Evolutionary conservation across 2,797 vertebrate genomes (phyloP).

Genomic region (Myotis daubentonii): DNA sequence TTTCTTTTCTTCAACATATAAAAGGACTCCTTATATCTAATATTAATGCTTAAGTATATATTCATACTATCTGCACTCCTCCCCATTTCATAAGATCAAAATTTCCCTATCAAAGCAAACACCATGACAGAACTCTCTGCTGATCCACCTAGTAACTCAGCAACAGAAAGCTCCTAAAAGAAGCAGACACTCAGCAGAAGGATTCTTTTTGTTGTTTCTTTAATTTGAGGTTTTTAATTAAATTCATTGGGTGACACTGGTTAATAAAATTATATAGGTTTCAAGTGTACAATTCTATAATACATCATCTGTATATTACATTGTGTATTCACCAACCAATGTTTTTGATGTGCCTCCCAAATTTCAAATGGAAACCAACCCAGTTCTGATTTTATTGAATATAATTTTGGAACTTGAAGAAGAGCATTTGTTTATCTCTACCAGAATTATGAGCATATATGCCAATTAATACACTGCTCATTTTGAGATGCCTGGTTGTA

Average conservation of each 20-base stretch:
- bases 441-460: neutral
- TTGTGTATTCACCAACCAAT: neutral
- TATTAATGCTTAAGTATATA: neutral
- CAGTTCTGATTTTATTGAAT: slow-evolving; percentile 5
- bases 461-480: neutral
- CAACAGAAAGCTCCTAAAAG: neutral
- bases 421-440: neutral
- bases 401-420: slow-evolving; percentile 3
- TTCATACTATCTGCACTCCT: neutral
- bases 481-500: slow-evolving; percentile 6
- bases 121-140: slow-evolving; percentile 1
- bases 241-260: neutral
- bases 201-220: neutral
- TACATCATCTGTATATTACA: neutral
- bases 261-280: neutral
- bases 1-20: slow-evolving; percentile 1
- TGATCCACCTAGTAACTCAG: neutral
- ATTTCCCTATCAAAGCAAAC: neutral
- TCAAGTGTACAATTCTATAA: neutral
- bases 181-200: neutral
- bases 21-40: neutral
- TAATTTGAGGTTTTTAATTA: neutral
- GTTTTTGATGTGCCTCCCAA: neutral
- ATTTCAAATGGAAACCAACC: slow-evolving; percentile 48
- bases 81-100: neutral